phyloP scores from a whole-genome alignment of 2,113 vertebrate species.

The Bungarus multicinctus region DNA sequence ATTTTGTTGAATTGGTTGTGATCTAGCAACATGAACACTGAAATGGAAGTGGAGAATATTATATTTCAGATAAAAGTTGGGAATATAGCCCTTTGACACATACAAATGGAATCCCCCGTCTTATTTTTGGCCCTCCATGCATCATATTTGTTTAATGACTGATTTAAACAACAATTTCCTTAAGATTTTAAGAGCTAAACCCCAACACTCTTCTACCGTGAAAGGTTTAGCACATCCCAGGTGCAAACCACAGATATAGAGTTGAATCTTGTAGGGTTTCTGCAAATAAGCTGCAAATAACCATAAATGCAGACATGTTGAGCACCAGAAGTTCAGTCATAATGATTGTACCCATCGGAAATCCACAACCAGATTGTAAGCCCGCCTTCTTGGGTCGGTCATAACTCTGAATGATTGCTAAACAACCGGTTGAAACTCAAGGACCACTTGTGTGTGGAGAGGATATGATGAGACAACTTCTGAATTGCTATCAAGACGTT shows the following conservation, averaged over 20 bases:
- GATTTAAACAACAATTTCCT: not conserved
- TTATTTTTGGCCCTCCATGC: not conserved
- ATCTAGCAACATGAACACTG: not conserved
- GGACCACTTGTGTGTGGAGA: not conserved
- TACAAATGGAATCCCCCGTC: not conserved
- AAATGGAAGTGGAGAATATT: not conserved
- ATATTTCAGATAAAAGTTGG: not conserved
- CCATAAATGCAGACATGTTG: no score
- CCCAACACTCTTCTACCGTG: rapidly evolving
- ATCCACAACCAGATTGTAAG: no score
- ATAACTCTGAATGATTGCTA: no score
- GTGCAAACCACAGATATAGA: not conserved
- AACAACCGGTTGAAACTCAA: no score
- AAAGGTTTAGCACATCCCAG: not conserved
- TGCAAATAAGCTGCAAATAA: not conserved
- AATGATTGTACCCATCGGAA: no score
- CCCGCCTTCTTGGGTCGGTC: no score
- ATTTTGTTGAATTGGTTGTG: not conserved
- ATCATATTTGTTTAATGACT: no score
- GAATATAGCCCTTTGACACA: not conserved
- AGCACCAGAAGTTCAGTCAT: no score
- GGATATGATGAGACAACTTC: not conserved
- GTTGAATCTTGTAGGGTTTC: not conserved
- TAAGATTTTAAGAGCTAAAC: not conserved
- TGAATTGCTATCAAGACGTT: not conserved